A percentile compares a stretch with the other conserved stretches of the same genome.
These are phyloP conservation scores for Bubo blakistoni DNA, from an alignment of 2,113 vertebrate species.

Conservation along the genomic window DNA sequence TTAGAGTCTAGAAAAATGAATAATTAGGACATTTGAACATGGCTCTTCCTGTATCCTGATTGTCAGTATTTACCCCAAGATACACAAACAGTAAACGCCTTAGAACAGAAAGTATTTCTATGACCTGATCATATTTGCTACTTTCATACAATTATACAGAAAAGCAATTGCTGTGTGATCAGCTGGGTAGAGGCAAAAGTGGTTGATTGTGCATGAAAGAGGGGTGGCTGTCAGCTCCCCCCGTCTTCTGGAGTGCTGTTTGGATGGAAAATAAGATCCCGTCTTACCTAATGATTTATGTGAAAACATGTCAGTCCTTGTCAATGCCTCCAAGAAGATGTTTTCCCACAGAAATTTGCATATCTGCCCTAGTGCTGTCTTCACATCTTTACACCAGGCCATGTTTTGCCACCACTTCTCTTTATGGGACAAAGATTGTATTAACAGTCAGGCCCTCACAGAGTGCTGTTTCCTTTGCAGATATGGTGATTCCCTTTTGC, in stretches of 20 bases:
- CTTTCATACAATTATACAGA: neutral
- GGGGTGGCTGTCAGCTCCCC: neutral
- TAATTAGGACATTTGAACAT: neutral
- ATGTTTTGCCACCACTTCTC: neutral
- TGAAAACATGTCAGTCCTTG: conserved; percentile 23
- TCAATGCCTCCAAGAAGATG: neutral
- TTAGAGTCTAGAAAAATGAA: neutral
- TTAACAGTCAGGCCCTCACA: neutral
- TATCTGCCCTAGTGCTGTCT: neutral
- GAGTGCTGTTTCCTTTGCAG: neutral
- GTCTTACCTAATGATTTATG: conserved; percentile 12
- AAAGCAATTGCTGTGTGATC: neutral
- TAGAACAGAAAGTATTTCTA: neutral
- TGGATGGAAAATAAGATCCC: neutral
- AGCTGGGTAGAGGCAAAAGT: neutral
- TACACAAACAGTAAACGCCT: neutral
- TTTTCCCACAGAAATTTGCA: conserved; percentile 55
- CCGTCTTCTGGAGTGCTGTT: neutral
- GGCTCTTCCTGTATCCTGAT: neutral
- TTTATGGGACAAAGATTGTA: neutral
- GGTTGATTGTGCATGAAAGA: neutral
- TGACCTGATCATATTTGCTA: neutral
- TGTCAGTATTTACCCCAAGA: neutral
- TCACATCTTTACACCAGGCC: neutral
- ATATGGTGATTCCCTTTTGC: neutral